Conservation (phyloP, 2,888 invertebrate genomes). For the Pantelozetes paolii region DNA sequence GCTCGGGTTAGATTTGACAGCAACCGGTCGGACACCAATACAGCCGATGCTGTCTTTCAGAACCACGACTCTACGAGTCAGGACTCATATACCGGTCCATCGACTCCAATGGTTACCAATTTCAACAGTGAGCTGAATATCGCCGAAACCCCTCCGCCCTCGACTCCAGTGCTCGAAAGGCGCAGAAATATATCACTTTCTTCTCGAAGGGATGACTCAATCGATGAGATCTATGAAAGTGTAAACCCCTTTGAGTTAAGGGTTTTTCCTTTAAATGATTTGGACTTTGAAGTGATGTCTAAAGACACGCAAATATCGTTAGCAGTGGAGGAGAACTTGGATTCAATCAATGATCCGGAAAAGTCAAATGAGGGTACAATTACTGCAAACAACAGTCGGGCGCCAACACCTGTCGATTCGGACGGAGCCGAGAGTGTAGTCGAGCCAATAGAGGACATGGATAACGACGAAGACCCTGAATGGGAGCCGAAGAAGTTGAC, state of each 20-base stretch:
- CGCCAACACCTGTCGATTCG: conserved; percentile 16
- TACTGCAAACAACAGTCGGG: conserved; percentile 32
- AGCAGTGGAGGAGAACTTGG: neutral
- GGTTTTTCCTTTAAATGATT: conserved; percentile 40
- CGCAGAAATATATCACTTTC: conserved; percentile 35
- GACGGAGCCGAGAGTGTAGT: conserved; percentile 24
- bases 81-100: conserved; percentile 28
- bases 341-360: conserved; percentile 21
- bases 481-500: conserved; percentile 37
- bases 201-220: conserved; percentile 29
- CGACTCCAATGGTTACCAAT: conserved; percentile 3
- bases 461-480: conserved; percentile 38
- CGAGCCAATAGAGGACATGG: conserved; percentile 4
- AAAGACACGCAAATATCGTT: neutral
- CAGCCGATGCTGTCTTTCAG: neutral
- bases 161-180: conserved; percentile 19
- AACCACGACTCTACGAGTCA: conserved; percentile 38
- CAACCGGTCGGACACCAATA: conserved; percentile 28
- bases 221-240: conserved; percentile 35
- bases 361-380: conserved; percentile 34
- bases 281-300: conserved; percentile 23
- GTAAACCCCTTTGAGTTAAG: conserved; percentile 41
- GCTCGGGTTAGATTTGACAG: conserved; percentile 36
- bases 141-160: neutral
- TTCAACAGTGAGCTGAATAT: conserved; percentile 2